A percentile compares a stretch with the other conserved stretches of the same genome.
Conservation (phyloP, 2,797 vertebrate species). For the Pseudocheirus occidentalis region DNA sequence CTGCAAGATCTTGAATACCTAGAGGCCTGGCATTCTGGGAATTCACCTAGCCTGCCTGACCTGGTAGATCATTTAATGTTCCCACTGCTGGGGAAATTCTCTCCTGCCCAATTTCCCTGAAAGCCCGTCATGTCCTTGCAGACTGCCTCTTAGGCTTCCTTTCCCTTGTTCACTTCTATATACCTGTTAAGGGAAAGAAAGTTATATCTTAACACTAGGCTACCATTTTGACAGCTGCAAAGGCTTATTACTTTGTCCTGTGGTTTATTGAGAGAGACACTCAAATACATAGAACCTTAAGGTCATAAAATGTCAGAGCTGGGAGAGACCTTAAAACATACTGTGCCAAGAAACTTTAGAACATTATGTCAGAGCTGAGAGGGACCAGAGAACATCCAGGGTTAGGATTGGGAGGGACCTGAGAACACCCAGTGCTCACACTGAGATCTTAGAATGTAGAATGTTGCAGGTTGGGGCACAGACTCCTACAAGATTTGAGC, state of each 20-base stretch:
- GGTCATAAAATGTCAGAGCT: not conserved
- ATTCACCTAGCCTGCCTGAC: not conserved
- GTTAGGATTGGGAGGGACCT: not conserved
- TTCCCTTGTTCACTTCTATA: not conserved
- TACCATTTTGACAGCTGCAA: not conserved
- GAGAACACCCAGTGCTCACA: not conserved
- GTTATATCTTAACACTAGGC: not conserved
- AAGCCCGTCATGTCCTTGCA: not conserved
- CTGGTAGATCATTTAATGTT: not conserved
- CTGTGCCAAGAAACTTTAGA: not conserved
- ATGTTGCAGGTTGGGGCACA: not conserved
- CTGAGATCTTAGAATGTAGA: not conserved
- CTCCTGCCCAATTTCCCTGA: not conserved
- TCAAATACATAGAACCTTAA: not conserved
- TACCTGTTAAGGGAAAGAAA: not conserved
- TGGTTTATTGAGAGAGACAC: not conserved
- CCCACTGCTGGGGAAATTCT: not conserved
- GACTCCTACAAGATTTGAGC: not conserved
- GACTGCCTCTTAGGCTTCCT: not conserved
- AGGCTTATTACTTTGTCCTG: not conserved
- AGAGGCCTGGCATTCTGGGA: constrained; percentile 28
- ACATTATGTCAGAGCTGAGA: not conserved
- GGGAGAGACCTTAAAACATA: not conserved
- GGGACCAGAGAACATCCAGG: not conserved
- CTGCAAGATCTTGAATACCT: not conserved